Evolutionary conservation across 2,888 invertebrate genomes (phyloP), one percentile per base, ranked within the genome.

Genomic region (Netelia virgata): DNA sequence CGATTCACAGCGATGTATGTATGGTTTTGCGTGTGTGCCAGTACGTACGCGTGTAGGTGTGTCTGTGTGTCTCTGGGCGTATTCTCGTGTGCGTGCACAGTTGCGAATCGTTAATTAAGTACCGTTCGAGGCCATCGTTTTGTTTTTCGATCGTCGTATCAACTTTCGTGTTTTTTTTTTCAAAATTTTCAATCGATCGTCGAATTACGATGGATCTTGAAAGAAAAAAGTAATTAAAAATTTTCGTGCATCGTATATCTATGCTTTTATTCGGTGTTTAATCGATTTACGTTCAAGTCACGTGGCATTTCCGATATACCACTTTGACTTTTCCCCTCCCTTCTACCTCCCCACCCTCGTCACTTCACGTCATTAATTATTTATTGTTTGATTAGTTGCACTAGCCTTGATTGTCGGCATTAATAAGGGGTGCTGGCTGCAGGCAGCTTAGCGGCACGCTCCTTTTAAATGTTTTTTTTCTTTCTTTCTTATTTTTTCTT

Each of bases 361-460:
- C 63, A 59, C 78, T 81, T 77, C 72, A 66, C 86, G 84, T 87
- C 74, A 82, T 85, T 81, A 87, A 84, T 89, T 87, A 88, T 89
- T 93, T 93, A 93, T 93, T 91, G 91, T 93, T 93, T 93, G 92
- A 93, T 93, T 93, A 92, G 90, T 93, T 93, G 93, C 93, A 93
- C 93, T 93, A 93, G 93, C 93, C 93, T 93, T 93, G 93, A 93
- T 93, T 93, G 93, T 93, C 93, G 93, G 93, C 93, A 93, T 93
- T 68, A 75, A 88, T 91, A 92, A 92, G 92, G 92, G 92, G 90
- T 92, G 92, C 91, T 92, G 90, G 86, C 41, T 69, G 88, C 89
- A 88, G 89, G 89, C 91, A 92, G 91, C 91, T 85, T 88, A 83
- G 90, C 89, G 88, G 88, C 89, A 88, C 89, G 88, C 87, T 88